Evolutionary conservation across 2,113 vertebrate species (phyloP), one percentile per base, ranked within the genome.

Genomic region (Cavia aperea): DNA sequence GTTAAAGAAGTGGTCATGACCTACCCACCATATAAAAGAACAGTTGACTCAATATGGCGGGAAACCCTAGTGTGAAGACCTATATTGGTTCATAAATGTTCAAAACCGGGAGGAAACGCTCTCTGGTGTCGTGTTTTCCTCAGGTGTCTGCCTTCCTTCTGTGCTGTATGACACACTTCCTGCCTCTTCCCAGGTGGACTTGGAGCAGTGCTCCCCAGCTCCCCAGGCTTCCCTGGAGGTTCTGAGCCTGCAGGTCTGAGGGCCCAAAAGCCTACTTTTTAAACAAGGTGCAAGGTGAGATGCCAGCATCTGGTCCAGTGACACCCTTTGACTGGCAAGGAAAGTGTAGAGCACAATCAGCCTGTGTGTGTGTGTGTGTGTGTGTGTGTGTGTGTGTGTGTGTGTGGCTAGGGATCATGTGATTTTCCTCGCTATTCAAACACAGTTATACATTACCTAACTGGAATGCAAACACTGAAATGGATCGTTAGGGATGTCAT

Each of bases 351-450:
- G 31, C 39, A 12, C 56, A 23, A 23, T 21, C 16, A 92, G 29
- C 31, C 5, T 63, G 1, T 31, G n/a, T 60, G 12, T 81, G 21
- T 39, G 39, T 39, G 39, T 63, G 1, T 31, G n/a, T 60, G 12
- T 81, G 21, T n/a, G 39, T 43, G 49, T 26, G 15, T 51, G 14
- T 31, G 43, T 66, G 75, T 58, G 23, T n/a, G 24, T 54, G 36
- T 62, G 58, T 5, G 33, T 77, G 43, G 3, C 51, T 89, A 81
- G 54, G 66, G 16, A 81, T 85, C 83, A 36, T 7, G n/a, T 72
- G 15, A 46, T 77, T 85, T 72, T 60, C 24, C n/a, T 51, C 19
- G 89, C 36, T 94, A 91, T 85, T 70, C 31, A 92, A 75, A 81
- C 58, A 36, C 29, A 82, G 18, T 43, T 54, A 43, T 13, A 29